Evolutionary conservation across 1,140 invertebrate species (phyloP).

Genomic region (Kradibia gibbosae): DNA sequence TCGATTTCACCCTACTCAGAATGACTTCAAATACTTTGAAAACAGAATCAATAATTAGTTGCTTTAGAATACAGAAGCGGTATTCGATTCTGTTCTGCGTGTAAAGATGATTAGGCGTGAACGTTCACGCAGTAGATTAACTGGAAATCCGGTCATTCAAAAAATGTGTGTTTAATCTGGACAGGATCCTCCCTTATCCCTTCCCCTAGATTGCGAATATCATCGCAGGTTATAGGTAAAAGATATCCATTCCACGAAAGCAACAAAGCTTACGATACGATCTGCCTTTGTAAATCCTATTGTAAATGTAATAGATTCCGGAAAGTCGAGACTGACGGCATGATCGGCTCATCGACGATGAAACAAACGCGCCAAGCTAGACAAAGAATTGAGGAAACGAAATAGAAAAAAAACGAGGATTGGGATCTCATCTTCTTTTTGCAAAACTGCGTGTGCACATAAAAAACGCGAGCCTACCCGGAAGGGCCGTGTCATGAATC

Average conservation of each 20-base stretch:
- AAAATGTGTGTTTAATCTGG: too few species aligned
- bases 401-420: neutral
- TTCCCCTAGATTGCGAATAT: neutral
- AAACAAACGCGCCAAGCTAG: neutral
- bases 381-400: neutral
- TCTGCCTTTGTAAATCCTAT: neutral
- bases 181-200: too few species aligned
- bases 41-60: too few species aligned
- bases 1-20: too few species aligned
- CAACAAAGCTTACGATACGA: neutral
- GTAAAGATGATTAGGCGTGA: too few species aligned
- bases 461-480: conserved; percentile 34
- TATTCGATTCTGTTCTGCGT: too few species aligned
- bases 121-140: too few species aligned
- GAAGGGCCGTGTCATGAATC: conserved; percentile 51
- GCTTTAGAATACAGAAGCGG: too few species aligned
- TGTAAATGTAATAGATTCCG: conserved; percentile 34
- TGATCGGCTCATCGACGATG: neutral
- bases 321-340: conserved; percentile 15
- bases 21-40: too few species aligned
- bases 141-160: too few species aligned
- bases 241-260: conserved; percentile 9
- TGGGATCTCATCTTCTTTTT: too few species aligned
- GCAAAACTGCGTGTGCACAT: conserved; percentile 7
- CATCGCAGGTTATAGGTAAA: neutral